phyloP scores from a whole-genome alignment of 2,113 vertebrate species.

The Ptyas mucosa region DNA sequence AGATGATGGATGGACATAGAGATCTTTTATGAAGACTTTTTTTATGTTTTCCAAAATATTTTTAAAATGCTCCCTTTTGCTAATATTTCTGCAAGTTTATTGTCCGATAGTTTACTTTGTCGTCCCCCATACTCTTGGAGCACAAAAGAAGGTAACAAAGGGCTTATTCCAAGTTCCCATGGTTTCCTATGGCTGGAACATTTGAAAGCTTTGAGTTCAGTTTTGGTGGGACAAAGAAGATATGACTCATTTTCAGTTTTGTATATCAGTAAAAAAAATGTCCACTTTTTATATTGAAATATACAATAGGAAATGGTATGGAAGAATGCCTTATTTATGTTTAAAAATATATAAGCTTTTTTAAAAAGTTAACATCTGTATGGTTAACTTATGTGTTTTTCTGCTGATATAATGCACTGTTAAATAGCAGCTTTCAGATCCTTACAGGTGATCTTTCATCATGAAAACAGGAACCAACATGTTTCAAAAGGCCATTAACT shows the following conservation, averaged over 20 bases:
- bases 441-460: conserved; percentile 18
- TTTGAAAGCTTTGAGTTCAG: not conserved
- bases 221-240: not conserved
- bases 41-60: not conserved
- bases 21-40: not conserved
- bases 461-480: not conserved
- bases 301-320: not conserved
- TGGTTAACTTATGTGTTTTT: not conserved
- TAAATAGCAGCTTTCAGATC: conserved; percentile 9
- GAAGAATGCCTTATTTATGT: not conserved
- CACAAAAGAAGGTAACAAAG: not conserved
- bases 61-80: not conserved
- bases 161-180: not conserved
- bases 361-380: not conserved
- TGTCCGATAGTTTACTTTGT: not conserved
- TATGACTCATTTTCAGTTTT: not conserved
- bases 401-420: not conserved
- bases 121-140: not conserved
- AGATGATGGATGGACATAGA: too few species aligned
- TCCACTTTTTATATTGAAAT: not conserved
- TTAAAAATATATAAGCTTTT: not conserved
- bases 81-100: not conserved
- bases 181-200: not conserved
- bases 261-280: not conserved
- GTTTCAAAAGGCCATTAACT: not conserved